phyloP scores from a whole-genome alignment of 2,113 vertebrate genomes.

The Plectropomus leopardus region DNA sequence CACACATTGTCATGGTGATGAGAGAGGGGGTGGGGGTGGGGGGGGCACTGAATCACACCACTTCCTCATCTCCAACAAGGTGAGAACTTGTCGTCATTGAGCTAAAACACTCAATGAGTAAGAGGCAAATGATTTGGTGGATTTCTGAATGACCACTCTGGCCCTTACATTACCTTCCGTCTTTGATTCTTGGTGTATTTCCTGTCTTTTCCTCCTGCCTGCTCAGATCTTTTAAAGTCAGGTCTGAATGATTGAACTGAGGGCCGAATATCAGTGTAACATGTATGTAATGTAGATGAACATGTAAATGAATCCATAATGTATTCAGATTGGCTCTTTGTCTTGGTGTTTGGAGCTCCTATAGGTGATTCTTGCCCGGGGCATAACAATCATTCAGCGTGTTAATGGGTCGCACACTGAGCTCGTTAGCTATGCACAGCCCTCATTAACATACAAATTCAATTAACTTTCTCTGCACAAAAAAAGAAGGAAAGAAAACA shows the following conservation, averaged over 20 bases:
- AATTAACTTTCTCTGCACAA: slow-evolving; percentile 81
- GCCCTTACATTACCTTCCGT: background rate
- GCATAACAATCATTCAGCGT: slow-evolving; percentile 85
- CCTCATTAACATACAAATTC: slow-evolving; percentile 88
- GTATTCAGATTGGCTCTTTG: slow-evolving; percentile 82
- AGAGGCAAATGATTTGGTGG: background rate
- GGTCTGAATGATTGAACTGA: slow-evolving; percentile 16
- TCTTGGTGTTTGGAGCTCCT: slow-evolving; percentile 78
- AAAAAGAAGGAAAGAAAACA: slow-evolving; percentile 67
- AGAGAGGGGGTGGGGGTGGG: background rate
- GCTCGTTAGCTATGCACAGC: slow-evolving; percentile 85
- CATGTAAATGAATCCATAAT: slow-evolving; percentile 80
- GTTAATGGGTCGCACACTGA: slow-evolving; percentile 86
- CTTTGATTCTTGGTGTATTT: background rate
- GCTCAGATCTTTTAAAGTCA: slow-evolving; percentile 15
- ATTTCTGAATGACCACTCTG: slow-evolving; percentile 41
- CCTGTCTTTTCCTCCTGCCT: background rate
- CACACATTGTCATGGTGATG: slow-evolving; percentile 69
- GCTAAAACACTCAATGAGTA: slow-evolving; percentile 55
- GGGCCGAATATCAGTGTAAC: slow-evolving; percentile 47
- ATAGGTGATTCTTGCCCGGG: slow-evolving; percentile 84
- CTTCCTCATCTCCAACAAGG: slow-evolving; percentile 52
- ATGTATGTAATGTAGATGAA: slow-evolving; percentile 70
- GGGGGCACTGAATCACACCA: slow-evolving; percentile 60
- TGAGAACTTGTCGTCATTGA: slow-evolving; percentile 62